Base-by-base conservation (phyloP, 2,888 invertebrate genomes). In the Camptogramma bilineatum region DNA sequence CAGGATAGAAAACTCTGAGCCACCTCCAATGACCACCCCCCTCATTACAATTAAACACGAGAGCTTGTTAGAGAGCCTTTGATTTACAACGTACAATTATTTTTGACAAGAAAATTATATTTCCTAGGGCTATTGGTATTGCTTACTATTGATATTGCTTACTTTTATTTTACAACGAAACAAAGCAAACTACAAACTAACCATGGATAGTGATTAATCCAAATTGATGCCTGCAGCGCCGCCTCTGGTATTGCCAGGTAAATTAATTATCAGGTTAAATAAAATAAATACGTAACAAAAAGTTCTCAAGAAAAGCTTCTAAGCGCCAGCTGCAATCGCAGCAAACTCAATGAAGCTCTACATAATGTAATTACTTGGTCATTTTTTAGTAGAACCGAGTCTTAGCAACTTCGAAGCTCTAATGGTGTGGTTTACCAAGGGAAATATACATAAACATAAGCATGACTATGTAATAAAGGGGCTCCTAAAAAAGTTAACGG, bases 361-460 rank as follows among this genome's bases (percentile, higher is more conserved):
- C 28, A 24, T 48, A 61, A 56, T 42, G 60, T 65, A 65, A 65
- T 61, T 65, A 57, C 58, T 58, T 54, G 28, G 62, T 62, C 52
- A 58, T 62, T 62, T 44, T 47, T 65, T 57, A 28, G 54, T 51
- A 52, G 42, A 10, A 34, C 28, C 28, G 13, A 39, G 34, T 39
- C 1, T 39, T 39, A 39, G 34, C 34, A 39, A 39, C 34, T 39
- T 39, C 13, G 34, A 28, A 39, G 34, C 34, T 13, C 34, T 39
- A 39, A 2, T 39, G 34, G 34, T 4, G 34, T 39, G 0, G 34
- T 8, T 31, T 31, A 13, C 13, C 10, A 13, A 13, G 34, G 13
- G 13, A 9, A 39, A 39, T 21, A 28, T 28, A 28, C 28, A 28
- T 28, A 28, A 28, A 28, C 28, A 28, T n/a, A n/a, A 8, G 28